A percentile compares a stretch with the other conserved stretches of the same genome.
phyloP scores from a whole-genome alignment of 2,797 vertebrate genomes.

The Characodon lateralis region DNA sequence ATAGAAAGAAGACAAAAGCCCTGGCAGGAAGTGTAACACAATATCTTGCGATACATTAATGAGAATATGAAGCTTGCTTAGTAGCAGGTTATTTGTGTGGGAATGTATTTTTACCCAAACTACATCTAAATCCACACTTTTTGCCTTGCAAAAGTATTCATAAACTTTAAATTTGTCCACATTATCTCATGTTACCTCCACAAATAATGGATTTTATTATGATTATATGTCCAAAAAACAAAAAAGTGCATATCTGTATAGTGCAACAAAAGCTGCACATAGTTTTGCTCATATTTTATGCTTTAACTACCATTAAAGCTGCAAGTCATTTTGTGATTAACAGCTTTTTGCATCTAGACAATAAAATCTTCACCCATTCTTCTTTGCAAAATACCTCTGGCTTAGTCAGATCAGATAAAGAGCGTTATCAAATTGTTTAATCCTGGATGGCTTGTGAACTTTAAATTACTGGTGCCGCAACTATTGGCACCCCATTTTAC shows the following conservation, averaged over 20 bases:
- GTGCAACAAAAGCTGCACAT: too few species aligned
- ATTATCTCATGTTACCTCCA: too few species aligned
- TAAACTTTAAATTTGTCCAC: neutral
- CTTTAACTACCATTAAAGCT: too few species aligned
- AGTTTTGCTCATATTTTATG: too few species aligned
- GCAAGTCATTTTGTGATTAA: neutral
- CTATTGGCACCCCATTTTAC: too few species aligned
- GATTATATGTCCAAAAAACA: neutral
- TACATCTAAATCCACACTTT: neutral
- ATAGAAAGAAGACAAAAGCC: neutral
- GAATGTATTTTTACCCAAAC: too few species aligned
- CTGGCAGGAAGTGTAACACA: too few species aligned
- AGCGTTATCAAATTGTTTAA: too few species aligned
- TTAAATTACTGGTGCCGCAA: too few species aligned
- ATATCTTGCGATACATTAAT: neutral
- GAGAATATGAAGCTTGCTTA: neutral
- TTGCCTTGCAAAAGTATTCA: neutral
- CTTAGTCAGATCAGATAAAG: neutral
- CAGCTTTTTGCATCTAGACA: neutral
- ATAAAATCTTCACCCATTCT: neutral
- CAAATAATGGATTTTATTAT: neutral
- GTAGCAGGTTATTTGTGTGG: neutral
- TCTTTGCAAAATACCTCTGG: neutral
- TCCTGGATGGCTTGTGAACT: too few species aligned
- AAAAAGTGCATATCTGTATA: too few species aligned